phyloP scores from a whole-genome alignment of 37 sponge, comb jelly and placozoan species.

The Cliona cf. orientalis region DNA sequence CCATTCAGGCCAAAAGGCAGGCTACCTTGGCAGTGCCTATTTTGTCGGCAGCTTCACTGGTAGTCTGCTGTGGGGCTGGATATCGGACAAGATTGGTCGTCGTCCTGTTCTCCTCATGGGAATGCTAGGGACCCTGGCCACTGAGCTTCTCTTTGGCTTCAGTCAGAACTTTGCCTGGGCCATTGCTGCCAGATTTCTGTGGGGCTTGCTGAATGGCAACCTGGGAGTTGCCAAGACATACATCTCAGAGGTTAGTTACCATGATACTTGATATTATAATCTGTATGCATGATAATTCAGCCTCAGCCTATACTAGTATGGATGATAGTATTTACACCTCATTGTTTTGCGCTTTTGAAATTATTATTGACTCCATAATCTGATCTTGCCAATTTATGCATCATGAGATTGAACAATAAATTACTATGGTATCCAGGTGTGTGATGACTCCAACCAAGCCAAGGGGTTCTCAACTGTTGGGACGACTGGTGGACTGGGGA shows the following conservation, averaged over 20 bases:
- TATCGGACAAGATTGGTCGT: slow-evolving; percentile 77
- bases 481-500: slow-evolving; percentile 55
- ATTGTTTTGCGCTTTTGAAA: too few relatives aligned
- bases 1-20: slow-evolving; percentile 74
- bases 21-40: slow-evolving; percentile 82
- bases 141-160: slow-evolving; percentile 73
- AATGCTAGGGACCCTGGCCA: slow-evolving; percentile 50
- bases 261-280: too few relatives aligned
- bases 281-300: too few relatives aligned
- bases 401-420: too few relatives aligned
- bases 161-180: slow-evolving; percentile 92
- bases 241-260: slow-evolving; percentile 78
- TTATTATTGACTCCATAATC: too few relatives aligned
- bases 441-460: slow-evolving; percentile 92
- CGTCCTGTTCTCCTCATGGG: slow-evolving; percentile 78
- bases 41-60: slow-evolving; percentile 81
- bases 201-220: slow-evolving; percentile 91
- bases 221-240: slow-evolving; percentile 86
- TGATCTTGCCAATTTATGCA: too few relatives aligned
- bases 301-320: too few relatives aligned
- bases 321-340: too few relatives aligned
- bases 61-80: slow-evolving; percentile 80
- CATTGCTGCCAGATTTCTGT: slow-evolving; percentile 69
- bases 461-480: slow-evolving; percentile 76
- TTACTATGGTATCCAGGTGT: slow-evolving; percentile 50